Percentiles rank a stretch among this genome's conserved stretches.
Evolutionary conservation across 2,113 vertebrate species (phyloP).

Genomic region (Saimiri boliviensis): DNA sequence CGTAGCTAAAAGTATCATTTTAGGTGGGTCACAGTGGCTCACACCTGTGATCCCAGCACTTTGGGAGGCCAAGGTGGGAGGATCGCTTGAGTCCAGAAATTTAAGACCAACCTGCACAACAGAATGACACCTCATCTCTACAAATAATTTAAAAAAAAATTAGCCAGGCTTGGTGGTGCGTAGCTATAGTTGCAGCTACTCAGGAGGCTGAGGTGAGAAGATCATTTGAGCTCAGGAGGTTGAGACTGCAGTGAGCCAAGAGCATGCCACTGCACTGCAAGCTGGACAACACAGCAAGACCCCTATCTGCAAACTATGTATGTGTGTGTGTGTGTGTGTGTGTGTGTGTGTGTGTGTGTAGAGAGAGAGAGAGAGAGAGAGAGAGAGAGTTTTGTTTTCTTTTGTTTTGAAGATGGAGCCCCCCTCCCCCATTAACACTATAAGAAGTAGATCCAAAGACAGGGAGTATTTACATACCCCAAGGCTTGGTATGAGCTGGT

Average conservation of each 20-base stretch:
- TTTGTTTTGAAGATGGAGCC: background rate
- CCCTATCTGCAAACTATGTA: too few relatives aligned
- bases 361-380: too few relatives aligned
- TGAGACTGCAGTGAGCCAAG: background rate
- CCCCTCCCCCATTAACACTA: background rate
- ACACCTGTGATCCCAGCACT: background rate
- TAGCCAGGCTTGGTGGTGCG: background rate
- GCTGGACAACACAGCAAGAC: background rate
- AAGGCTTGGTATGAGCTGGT: background rate
- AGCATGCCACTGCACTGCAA: background rate
- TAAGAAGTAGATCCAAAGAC: background rate
- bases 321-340: too few relatives aligned
- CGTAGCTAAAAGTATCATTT: constrained; percentile 1
- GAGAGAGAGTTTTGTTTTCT: too few relatives aligned
- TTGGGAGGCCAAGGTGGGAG: background rate
- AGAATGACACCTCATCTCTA: background rate
- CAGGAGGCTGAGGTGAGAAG: background rate
- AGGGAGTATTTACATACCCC: background rate
- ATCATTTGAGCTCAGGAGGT: background rate
- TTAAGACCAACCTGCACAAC: background rate
- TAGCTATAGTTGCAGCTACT: background rate
- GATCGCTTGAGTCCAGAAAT: background rate
- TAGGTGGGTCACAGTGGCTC: background rate
- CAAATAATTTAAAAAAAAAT: background rate
- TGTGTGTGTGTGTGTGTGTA: too few relatives aligned